Conservation (phyloP, 2,113 vertebrate species). For the Pachypanchax playfairii region DNA sequence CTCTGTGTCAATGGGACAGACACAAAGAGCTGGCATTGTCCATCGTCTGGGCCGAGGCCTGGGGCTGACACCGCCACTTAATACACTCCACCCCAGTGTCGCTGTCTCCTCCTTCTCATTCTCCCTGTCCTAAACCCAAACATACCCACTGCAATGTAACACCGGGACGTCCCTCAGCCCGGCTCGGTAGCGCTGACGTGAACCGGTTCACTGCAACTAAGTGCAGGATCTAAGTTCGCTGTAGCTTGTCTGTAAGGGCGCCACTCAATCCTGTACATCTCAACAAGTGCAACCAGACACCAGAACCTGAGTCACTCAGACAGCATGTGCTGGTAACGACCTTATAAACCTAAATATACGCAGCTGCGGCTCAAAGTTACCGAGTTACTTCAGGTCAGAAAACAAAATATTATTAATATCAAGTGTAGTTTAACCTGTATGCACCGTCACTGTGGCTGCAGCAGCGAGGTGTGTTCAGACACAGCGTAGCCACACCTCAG, state of each 20-base stretch:
- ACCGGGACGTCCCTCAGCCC: constrained; percentile 59
- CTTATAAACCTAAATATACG: constrained; percentile 67
- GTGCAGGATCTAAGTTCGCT: constrained; percentile 47
- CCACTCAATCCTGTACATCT: constrained; percentile 58
- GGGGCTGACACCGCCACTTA: constrained; percentile 68
- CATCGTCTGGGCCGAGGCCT: constrained; percentile 61
- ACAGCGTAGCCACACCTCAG: constrained; percentile 56
- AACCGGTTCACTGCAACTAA: constrained; percentile 60
- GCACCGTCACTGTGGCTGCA: constrained; percentile 46
- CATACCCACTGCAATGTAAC: constrained; percentile 62
- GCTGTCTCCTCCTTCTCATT: constrained; percentile 25
- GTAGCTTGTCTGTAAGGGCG: constrained; percentile 30
- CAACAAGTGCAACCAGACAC: constrained; percentile 63
- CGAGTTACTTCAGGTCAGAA: constrained; percentile 52
- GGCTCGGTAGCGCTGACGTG: constrained; percentile 41
- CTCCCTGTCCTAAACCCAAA: constrained; percentile 51
- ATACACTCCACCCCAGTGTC: constrained; percentile 53
- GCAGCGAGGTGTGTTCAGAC: constrained; percentile 42
- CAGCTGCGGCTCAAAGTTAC: constrained; percentile 11
- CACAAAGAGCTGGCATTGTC: constrained; percentile 73
- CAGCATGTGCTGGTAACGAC: constrained; percentile 60
- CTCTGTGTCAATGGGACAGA: constrained; percentile 61
- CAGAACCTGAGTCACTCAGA: constrained; percentile 51
- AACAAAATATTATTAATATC: neutral
- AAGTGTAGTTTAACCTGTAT: constrained; percentile 25